Evolutionary conservation across 2,113 vertebrate species (phyloP).

Genomic region (Globicephala melas): DNA sequence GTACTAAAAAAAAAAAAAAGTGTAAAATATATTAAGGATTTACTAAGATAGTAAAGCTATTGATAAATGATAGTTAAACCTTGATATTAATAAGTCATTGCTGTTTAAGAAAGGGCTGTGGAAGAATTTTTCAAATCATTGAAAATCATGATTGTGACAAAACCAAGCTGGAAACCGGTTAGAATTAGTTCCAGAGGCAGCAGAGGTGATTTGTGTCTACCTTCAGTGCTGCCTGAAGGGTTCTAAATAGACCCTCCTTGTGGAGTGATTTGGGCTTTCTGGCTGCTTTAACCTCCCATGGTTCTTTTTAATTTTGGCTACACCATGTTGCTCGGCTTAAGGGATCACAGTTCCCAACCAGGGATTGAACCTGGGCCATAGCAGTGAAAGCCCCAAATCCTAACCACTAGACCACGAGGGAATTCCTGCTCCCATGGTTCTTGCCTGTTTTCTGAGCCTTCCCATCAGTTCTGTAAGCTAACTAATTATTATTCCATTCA

Average conservation of each 20-base stretch:
- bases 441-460: neutral
- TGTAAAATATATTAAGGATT: neutral
- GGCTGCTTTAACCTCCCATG: neutral
- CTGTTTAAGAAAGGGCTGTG: neutral
- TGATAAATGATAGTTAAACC: neutral
- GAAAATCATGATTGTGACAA: neutral
- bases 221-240: neutral
- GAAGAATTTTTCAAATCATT: constrained; percentile 10
- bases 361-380: neutral
- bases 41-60: constrained; percentile 20
- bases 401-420: neutral
- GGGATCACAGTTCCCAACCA: neutral
- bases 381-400: neutral
- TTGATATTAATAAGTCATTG: neutral
- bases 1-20: constrained; percentile 84
- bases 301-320: neutral
- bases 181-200: neutral
- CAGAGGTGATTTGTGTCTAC: neutral
- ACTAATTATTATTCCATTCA: neutral
- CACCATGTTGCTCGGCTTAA: neutral
- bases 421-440: neutral
- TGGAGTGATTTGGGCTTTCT: neutral
- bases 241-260: neutral
- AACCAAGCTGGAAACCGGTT: neutral
- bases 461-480: neutral